Evolutionary conservation across 1,140 invertebrate species (phyloP), one percentile per base, ranked within the genome.

Genomic region (Nymphalis io): DNA sequence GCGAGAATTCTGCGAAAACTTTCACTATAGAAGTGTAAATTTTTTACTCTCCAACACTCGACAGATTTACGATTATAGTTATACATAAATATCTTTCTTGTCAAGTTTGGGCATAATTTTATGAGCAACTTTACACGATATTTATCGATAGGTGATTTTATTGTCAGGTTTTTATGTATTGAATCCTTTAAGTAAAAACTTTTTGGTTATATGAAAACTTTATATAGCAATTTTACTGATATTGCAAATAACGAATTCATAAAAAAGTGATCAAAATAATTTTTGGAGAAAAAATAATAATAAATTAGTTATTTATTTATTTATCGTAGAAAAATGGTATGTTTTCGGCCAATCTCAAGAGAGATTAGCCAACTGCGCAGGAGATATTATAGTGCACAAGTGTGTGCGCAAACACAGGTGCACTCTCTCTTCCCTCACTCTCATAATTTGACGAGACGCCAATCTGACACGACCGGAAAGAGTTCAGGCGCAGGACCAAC

Each of bases 1-100:
- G 46, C 20, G 46, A 51, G 20, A 3, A 20, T 51, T 6, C 16
- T 51, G 46, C 8, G 8, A 51, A 51, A 51, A 20, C 20, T 51
- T 51, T 20, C 16, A 51, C 16, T 51, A 21, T 51, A 15, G n/a
- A 51, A 18, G 46, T 51, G 46, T 51, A 51, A 51, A 51, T 51
- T 51, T 44, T 51, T 51, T 20, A 51, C 18, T 2, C 46, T 13
- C 18, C 46, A 51, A 51, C 46, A 20, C 11, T 8, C 12, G 18
- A 46, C 42, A 46, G 42, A 46, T 51, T 18, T 51, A 51, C 18
- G 46, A 51, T 51, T 51, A 51, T 51, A 51, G 46, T 51, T 20
- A 51, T 2, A 46, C 42, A 46, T 46, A 51, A 20, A 20, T 51
- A 20, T 21, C 18, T 20, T 51, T 51, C 46, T 20, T 20, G 46